Base-by-base conservation (phyloP, 2,888 invertebrate species). In the Xylota segnis region DNA sequence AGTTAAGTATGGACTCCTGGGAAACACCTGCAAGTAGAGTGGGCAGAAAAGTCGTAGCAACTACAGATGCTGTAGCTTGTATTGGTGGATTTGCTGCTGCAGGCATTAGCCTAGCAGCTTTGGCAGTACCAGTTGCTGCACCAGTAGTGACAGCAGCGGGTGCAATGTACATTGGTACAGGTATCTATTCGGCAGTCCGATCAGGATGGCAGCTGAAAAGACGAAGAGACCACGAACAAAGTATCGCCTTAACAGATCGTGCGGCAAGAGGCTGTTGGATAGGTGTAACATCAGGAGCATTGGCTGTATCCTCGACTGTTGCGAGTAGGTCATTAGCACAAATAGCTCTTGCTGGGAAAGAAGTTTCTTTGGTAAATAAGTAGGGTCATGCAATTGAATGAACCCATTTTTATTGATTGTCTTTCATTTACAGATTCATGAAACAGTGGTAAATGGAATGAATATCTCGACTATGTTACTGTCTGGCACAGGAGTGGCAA, bases 401-500 rank as follows among this genome's bases (percentile, higher is more conserved):
- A 10, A 2, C 4, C 7, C 0, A n/a, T 9, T 34, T 56, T 23
- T 23, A 0, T 23, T 18, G 29, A 2, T 27, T 10, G 2, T 16
- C 29, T 14, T 7, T 66, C 10, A 10, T 18, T 10, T 23, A 5
- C 12, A 90, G 90, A 86, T 88, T 27, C 87, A n/a, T 66, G 65
- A 50, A 82, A 5, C 88, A 32, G 88, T 90, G 1, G 90, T 90
- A 6, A 91, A 91, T 81, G 88, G 90, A 29, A 89, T 92, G 87
- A 91, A 91, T 87, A 89, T 91, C 7, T 88, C 92, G 3, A 89
- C 90, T 1, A 89, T 91, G 75, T 78, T 90, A 18, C 56, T 91
- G 1, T 91, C 91, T 0, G 91, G 91, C 12, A 87, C 89, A 37
- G 91, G 91, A 10, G 76, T 90, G 0, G 90, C 88, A 66, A 90